Conservation (phyloP, 2,113 vertebrate genomes). For the Atherinomorus stipes region DNA sequence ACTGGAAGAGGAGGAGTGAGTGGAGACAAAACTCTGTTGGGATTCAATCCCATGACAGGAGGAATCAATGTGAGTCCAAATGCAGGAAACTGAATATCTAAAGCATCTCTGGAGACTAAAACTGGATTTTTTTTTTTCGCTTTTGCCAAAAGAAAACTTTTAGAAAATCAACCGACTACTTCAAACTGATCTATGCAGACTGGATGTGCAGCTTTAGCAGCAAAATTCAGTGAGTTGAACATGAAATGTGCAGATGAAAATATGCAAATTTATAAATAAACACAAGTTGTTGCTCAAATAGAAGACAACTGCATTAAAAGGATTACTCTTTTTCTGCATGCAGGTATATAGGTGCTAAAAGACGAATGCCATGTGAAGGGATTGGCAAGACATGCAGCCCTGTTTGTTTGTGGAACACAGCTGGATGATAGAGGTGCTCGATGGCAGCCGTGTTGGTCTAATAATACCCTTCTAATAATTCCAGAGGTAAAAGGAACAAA, state of each 20-base stretch:
- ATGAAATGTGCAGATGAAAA: slow-evolving; percentile 10
- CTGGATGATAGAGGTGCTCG: slow-evolving; percentile 45
- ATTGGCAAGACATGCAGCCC: slow-evolving; percentile 34
- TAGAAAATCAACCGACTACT: slow-evolving; percentile 10
- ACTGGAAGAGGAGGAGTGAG: not conserved
- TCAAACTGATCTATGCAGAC: slow-evolving; percentile 6
- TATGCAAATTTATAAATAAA: slow-evolving; percentile 20
- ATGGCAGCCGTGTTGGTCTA: slow-evolving; percentile 62
- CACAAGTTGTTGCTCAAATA: slow-evolving; percentile 10
- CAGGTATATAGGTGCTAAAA: slow-evolving; percentile 11
- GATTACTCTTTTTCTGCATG: slow-evolving; percentile 20
- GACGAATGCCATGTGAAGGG: slow-evolving; percentile 10
- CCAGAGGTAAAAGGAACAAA: slow-evolving; percentile 73
- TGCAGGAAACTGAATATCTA: slow-evolving; percentile 31
- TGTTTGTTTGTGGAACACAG: slow-evolving; percentile 48
- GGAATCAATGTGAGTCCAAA: slow-evolving; percentile 22
- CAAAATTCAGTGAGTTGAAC: slow-evolving; percentile 4
- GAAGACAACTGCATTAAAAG: slow-evolving; percentile 38
- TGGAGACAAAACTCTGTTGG: slow-evolving; percentile 24
- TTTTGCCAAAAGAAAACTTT: slow-evolving; percentile 9
- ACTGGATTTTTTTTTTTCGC: slow-evolving; percentile 27
- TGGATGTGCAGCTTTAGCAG: slow-evolving; percentile 11
- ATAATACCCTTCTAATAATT: slow-evolving; percentile 75
- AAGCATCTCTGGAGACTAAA: slow-evolving; percentile 27
- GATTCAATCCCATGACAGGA: slow-evolving; percentile 42